Evolutionary conservation across 2,888 invertebrate genomes (phyloP).

Genomic region (Drosophila mimica): DNA sequence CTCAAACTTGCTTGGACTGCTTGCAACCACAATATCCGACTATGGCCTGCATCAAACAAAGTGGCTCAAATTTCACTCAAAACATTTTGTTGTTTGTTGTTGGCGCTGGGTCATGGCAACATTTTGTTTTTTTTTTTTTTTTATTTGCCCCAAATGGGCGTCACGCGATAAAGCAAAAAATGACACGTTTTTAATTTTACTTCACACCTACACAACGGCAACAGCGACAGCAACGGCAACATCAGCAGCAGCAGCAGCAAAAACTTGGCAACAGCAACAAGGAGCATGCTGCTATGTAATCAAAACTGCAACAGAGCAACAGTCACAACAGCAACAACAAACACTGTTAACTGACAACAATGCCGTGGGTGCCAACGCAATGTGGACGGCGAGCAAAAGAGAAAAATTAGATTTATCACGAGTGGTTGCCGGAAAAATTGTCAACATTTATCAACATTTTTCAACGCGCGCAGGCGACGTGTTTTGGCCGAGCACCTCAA

Average conservation of each 20-base stretch:
- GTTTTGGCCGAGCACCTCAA: conserved; percentile 65
- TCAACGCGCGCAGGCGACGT: conserved; percentile 74
- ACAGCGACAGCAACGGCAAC: conserved; percentile 10
- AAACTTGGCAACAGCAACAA: conserved; percentile 48
- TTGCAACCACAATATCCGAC: conserved; percentile 25
- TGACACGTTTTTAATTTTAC: conserved; percentile 81
- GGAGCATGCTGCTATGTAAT: conserved; percentile 57
- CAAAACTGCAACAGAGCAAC: conserved; percentile 57
- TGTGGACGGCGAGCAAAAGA: conserved; percentile 51
- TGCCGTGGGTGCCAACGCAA: conserved; percentile 67
- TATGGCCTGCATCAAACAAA: conserved; percentile 45
- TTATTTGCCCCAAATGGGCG: conserved; percentile 51
- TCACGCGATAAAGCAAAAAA: conserved; percentile 80
- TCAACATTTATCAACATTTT: conserved; percentile 84
- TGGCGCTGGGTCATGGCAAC: conserved; percentile 62
- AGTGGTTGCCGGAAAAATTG: conserved; percentile 83
- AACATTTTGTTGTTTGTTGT: conserved; percentile 22
- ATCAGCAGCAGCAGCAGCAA: background rate
- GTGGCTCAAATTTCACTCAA: conserved; percentile 68
- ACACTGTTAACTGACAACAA: conserved; percentile 42
- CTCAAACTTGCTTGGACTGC: background rate
- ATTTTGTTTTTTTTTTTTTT: conserved; percentile 9
- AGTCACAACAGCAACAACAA: conserved; percentile 33
- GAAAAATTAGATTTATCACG: conserved; percentile 83
- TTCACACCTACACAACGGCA: conserved; percentile 72